Evolutionary conservation across 2,888 invertebrate species (phyloP).

Genomic region (Ctenicera cuprea): DNA sequence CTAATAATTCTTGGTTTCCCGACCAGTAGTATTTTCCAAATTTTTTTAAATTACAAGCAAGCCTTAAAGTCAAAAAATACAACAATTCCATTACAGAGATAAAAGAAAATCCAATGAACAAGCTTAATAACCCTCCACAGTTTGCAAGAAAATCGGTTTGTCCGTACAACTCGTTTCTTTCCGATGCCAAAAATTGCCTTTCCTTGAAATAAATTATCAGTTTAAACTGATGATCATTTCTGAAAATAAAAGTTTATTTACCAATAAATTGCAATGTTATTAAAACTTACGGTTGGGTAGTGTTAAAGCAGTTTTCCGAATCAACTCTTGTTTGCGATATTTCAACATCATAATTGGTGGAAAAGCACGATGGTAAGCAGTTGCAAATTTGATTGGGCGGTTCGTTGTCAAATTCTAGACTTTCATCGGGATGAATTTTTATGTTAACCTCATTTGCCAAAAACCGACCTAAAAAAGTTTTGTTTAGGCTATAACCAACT

Average conservation of each 20-base stretch:
- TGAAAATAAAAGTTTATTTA: constrained; percentile 41
- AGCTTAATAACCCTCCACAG: constrained; percentile 76
- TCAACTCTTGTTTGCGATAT: constrained; percentile 9
- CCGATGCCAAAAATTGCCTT: constrained; percentile 76
- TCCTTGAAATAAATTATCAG: constrained; percentile 73
- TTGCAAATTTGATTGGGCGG: constrained; percentile 6
- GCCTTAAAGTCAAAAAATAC: constrained; percentile 75
- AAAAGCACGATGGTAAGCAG: constrained; percentile 23
- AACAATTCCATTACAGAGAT: constrained; percentile 78
- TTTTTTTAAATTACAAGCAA: constrained; percentile 73
- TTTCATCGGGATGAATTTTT: constrained; percentile 5
- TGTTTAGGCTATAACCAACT: too few species aligned
- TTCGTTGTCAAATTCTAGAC: not conserved
- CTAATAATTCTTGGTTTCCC: constrained; percentile 50
- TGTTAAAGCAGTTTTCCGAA: not conserved
- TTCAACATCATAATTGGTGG: constrained; percentile 21
- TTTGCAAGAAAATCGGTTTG: constrained; percentile 76
- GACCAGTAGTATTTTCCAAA: constrained; percentile 70
- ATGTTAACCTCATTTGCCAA: constrained; percentile 13
- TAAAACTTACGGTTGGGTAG: not conserved
- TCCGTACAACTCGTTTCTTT: constrained; percentile 76
- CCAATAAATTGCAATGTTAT: not conserved
- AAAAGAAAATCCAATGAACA: constrained; percentile 80
- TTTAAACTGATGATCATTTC: constrained; percentile 46
- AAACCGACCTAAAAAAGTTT: constrained; percentile 5